Evolutionary conservation across 35 echinoderm and acorn worm species (phyloP).

Genomic region (Stichopus chloronotus): DNA sequence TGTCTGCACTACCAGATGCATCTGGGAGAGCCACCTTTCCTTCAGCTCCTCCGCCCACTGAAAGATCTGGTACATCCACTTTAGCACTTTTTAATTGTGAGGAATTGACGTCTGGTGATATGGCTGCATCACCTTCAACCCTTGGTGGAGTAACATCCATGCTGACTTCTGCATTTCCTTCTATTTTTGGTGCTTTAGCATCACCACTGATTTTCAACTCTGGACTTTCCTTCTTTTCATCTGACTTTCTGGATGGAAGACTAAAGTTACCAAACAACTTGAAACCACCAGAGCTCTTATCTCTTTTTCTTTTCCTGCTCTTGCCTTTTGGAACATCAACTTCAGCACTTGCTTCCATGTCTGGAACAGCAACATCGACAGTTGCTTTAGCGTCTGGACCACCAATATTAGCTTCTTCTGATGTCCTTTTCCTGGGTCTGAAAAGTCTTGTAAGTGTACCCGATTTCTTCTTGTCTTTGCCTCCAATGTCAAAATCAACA

Average conservation of each 20-base stretch:
- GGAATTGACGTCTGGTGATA: slow-evolving; percentile 20
- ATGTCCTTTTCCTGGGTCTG: slow-evolving; percentile 65
- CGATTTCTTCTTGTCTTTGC: slow-evolving; percentile 65
- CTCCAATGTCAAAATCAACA: slow-evolving; percentile 44
- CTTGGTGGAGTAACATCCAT: slow-evolving; percentile 52
- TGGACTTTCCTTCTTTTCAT: slow-evolving; percentile 21
- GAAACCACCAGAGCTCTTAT: slow-evolving; percentile 43
- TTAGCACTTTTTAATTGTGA: slow-evolving; percentile 31
- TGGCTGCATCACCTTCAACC: slow-evolving; percentile 45
- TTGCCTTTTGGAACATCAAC: slow-evolving; percentile 63
- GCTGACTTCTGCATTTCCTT: slow-evolving; percentile 2
- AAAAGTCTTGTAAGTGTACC: slow-evolving; percentile 56
- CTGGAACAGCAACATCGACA: slow-evolving; percentile 58
- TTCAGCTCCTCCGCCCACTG: slow-evolving; percentile 44
- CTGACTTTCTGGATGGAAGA: slow-evolving; percentile 33
- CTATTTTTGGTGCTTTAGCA: slow-evolving; percentile 9
- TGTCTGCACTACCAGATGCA: slow-evolving; percentile 10
- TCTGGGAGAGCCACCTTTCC: slow-evolving; percentile 36
- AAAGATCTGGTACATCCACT: slow-evolving; percentile 44
- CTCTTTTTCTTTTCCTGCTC: slow-evolving; percentile 56
- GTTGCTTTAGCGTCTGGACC: slow-evolving; percentile 58
- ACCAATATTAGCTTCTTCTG: slow-evolving; percentile 69
- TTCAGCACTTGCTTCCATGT: slow-evolving; percentile 63
- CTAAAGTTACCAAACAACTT: slow-evolving; percentile 61
- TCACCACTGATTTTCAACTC: slow-evolving; percentile 22